These are phyloP conservation scores for Eulemur rufifrons DNA, from an alignment of 2,113 vertebrate genomes.

Conservation along the genomic window DNA sequence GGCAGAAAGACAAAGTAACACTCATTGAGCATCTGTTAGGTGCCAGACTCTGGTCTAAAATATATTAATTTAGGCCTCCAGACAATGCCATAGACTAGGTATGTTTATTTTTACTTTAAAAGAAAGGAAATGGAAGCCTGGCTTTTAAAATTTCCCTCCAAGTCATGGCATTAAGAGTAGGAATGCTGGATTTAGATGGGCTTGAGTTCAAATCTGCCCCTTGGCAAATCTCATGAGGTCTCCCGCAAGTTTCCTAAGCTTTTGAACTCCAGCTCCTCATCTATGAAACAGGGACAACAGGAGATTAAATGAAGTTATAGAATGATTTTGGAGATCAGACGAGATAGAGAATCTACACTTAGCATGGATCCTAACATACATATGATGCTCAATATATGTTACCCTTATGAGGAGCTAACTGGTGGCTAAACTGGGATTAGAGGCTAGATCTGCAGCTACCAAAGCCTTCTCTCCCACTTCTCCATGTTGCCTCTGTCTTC, in stretches of 20 bases:
- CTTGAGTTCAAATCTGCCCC: neutral
- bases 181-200: neutral
- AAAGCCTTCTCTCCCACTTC: neutral
- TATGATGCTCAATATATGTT: neutral
- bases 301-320: neutral
- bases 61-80: neutral
- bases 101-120: constrained; percentile 10
- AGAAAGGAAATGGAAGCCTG: neutral
- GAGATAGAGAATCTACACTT: neutral
- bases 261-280: neutral
- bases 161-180: neutral
- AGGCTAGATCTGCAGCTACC: neutral
- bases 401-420: neutral
- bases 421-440: neutral
- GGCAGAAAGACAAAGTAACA: neutral
- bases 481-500: neutral
- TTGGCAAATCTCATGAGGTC: neutral
- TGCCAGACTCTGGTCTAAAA: neutral
- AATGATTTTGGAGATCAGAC: neutral
- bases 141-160: neutral
- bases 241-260: neutral
- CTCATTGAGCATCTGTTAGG: neutral
- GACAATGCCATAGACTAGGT: neutral
- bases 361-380: neutral
- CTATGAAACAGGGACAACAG: neutral